Percentiles rank a stretch among this genome's conserved stretches.
Conservation (phyloP, 2,113 vertebrate species). For the Tonatia bakeri region DNA sequence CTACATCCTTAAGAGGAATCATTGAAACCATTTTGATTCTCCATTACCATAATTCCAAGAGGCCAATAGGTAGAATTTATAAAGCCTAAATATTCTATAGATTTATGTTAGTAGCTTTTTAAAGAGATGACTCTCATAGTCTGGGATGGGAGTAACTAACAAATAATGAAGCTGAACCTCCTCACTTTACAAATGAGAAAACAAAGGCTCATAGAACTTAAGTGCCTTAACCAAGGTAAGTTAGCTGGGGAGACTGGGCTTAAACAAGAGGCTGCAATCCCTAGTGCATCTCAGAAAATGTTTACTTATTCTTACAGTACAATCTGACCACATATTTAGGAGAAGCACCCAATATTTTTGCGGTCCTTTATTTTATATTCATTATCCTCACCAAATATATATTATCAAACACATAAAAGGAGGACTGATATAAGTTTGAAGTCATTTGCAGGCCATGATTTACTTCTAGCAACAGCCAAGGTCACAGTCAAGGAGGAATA, state of each 20-base stretch:
- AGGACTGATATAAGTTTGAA: neutral
- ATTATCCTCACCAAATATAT: neutral
- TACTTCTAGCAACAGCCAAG: neutral
- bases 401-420: neutral
- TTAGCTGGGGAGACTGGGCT: neutral
- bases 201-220: neutral
- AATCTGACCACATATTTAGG: neutral
- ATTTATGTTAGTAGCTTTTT: conserved; percentile 16
- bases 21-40: conserved; percentile 22
- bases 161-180: neutral
- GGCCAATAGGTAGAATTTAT: neutral
- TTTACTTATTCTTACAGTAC: neutral
- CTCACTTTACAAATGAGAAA: conserved; percentile 26
- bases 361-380: neutral
- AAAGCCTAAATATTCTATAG: neutral
- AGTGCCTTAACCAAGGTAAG: neutral
- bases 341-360: neutral
- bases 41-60: conserved; percentile 5
- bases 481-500: neutral
- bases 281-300: neutral
- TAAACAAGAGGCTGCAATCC: neutral
- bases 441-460: neutral
- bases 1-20: conserved; percentile 18
- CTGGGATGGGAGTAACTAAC: neutral
- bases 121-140: neutral